A percentile compares a stretch with the other conserved stretches of the same genome.
These are phyloP conservation scores for Lasioglossum albipes DNA, from an alignment of 1,140 invertebrate genomes.

Conservation along the genomic window DNA sequence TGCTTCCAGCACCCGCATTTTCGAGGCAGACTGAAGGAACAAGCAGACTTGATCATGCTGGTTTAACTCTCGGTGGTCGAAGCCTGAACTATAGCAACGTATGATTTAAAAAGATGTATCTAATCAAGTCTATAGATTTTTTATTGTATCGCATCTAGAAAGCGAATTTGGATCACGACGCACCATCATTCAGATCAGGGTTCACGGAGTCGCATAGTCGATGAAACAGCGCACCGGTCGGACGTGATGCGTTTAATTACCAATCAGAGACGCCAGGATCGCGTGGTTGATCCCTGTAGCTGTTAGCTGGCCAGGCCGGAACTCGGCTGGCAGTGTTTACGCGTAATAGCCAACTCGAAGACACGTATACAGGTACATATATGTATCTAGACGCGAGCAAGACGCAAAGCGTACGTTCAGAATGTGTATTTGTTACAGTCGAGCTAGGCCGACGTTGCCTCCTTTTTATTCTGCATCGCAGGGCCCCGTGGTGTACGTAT, in stretches of 20 bases:
- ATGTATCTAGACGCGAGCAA: too few relatives aligned
- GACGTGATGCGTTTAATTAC: conserved; percentile 70
- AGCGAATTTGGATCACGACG: too few relatives aligned
- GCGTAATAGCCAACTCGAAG: conserved; percentile 38
- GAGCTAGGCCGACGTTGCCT: conserved; percentile 39
- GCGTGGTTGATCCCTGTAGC: conserved; percentile 54
- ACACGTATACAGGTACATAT: conserved; percentile 15
- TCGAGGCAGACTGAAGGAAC: too few relatives aligned
- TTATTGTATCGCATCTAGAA: too few relatives aligned
- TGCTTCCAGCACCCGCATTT: too few relatives aligned
- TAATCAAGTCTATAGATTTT: too few relatives aligned
- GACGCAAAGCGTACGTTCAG: too few relatives aligned
- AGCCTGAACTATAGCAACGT: too few relatives aligned
- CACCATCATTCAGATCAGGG: too few relatives aligned
- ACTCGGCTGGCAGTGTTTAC: conserved; percentile 46
- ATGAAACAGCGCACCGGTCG: conserved; percentile 45
- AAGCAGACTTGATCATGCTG: too few relatives aligned
- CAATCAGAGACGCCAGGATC: conserved; percentile 67
- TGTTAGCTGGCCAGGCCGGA: conserved; percentile 33
- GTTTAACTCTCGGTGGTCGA: too few relatives aligned
- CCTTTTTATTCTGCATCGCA: conserved; percentile 59
- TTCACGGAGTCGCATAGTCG: not conserved
- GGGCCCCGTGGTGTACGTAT: not conserved
- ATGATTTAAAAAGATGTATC: too few relatives aligned
- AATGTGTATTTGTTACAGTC: conserved; percentile 56